Base-by-base conservation (phyloP, 2,797 vertebrate species). In the Pangasius djambal region DNA sequence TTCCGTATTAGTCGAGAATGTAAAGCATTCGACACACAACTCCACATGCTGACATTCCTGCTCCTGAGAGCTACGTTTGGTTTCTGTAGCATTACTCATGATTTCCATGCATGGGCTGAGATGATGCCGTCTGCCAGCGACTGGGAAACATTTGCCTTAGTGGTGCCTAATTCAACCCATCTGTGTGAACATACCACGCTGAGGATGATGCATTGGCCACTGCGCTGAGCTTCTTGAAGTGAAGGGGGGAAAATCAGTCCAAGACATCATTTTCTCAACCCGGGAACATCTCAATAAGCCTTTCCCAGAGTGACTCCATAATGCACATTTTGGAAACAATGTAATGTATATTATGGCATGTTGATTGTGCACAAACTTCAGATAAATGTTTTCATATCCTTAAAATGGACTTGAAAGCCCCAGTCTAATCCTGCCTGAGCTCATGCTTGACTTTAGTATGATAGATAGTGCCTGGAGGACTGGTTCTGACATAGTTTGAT, bases 121-220 rank as follows among this genome's bases (percentile, higher is more conserved):
- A 89, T 87, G 83, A 89, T 86, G 90, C 89, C 40, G 31, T 87
- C 81, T 2, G 74, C 89, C 86, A 86, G 83, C 48, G 50, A 88
- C 69, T 88, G 86, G 91, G 74, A 91, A 91, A 84, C 89, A 89
- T 92, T 92, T 87, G 82, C 69, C 86, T 85, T 74, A 78, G 87
- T 77, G 31, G 48, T 78, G 85, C 81, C 57, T 91, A 91, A 92
- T 87, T 83, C 90, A 89, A 70, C 37, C 87, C 92, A 92, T 90
- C 90, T 92, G 91, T 86, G 87, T 72, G 88, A 86, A 92, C 85
- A 90, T 74, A 85, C 87, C 90, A 87, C 88, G 82, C 61, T 67
- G 25, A 88, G 86, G 88, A 88, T 90, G 92, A 92, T 90, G 88
- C 88, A 88, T 91, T 65, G 83, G 87, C 69, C 75, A 83, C 40